These are phyloP conservation scores for Haemorhous mexicanus DNA, from an alignment of 2,113 vertebrate species.

Conservation along the genomic window DNA sequence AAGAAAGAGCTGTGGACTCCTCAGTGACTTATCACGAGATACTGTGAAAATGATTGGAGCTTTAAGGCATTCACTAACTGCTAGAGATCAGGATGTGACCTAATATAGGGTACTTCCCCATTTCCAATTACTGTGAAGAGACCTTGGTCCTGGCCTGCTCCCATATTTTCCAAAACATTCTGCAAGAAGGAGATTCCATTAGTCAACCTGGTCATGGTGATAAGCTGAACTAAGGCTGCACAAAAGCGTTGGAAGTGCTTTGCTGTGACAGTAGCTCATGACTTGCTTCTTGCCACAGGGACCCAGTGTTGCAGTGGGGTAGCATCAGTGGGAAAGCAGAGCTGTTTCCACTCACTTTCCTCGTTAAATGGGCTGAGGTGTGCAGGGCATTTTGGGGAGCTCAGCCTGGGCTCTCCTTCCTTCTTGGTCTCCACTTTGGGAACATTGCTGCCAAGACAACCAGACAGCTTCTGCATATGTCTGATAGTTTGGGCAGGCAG, in stretches of 20 bases:
- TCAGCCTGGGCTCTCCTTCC: background rate
- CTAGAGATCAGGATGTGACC: background rate
- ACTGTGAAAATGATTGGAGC: background rate
- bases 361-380: background rate
- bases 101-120: background rate
- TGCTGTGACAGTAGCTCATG: background rate
- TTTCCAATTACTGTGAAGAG: background rate
- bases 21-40: background rate
- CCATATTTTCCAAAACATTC: background rate
- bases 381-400: background rate
- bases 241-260: background rate
- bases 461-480: conserved; percentile 32
- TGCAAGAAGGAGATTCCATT: background rate
- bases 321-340: background rate
- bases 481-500: conserved; percentile 35
- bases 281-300: background rate
- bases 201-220: background rate
- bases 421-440: background rate
- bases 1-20: background rate
- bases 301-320: background rate
- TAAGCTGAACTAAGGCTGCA: background rate
- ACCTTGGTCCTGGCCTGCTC: background rate
- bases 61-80: background rate
- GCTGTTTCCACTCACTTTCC: background rate
- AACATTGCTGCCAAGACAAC: conserved; percentile 28